phyloP scores from a whole-genome alignment of 2,888 invertebrate genomes.

The Sepioteuthis lessoniana region DNA sequence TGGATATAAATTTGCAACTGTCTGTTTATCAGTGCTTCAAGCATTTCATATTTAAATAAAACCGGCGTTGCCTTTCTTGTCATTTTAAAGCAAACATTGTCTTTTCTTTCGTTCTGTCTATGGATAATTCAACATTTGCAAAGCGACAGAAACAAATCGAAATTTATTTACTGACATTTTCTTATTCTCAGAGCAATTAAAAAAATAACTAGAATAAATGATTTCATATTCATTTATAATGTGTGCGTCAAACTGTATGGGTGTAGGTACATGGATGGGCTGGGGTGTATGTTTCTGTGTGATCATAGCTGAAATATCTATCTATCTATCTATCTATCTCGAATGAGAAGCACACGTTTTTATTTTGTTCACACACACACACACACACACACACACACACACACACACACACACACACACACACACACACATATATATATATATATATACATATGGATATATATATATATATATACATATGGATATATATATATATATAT shows the following conservation, averaged over 20 bases:
- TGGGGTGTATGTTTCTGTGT: background rate
- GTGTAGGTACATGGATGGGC: background rate
- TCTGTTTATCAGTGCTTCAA: background rate
- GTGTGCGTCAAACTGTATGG: background rate
- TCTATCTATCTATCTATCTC: too few relatives aligned
- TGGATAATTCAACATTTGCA: too few relatives aligned
- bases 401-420: constrained; percentile 50
- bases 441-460: too few relatives aligned
- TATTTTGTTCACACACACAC: too few relatives aligned
- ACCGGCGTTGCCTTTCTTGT: background rate
- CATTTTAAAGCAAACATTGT: too few relatives aligned
- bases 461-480: background rate
- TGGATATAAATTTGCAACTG: background rate
- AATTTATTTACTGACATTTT: too few relatives aligned
- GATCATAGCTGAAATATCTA: background rate
- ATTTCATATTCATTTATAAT: background rate
- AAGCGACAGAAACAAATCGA: too few relatives aligned
- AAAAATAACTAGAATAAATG: background rate
- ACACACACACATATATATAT: background rate
- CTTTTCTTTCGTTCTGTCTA: too few relatives aligned
- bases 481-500: background rate
- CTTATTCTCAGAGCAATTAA: too few relatives aligned
- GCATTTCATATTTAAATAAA: background rate
- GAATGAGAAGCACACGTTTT: background rate
- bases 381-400: constrained; percentile 34